Percentiles rank a stretch among this genome's conserved stretches.
These are phyloP conservation scores for Drosophila nasuta DNA, from an alignment of 1,140 invertebrate species.

Conservation along the genomic window DNA sequence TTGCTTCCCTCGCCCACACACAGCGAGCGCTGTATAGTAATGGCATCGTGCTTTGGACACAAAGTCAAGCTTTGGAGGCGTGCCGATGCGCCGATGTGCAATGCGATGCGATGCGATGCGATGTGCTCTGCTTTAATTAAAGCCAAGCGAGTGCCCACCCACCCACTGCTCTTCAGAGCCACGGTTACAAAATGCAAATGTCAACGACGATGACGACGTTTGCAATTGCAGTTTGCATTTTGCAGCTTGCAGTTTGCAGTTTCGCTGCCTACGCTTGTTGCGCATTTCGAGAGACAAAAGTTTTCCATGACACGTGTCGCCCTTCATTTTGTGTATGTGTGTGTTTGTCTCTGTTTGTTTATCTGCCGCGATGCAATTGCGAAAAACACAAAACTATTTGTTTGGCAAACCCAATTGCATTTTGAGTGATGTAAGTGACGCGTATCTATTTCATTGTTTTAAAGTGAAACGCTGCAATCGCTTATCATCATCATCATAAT, in stretches of 20 bases:
- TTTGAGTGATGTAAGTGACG: slow-evolving; percentile 64
- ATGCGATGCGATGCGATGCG: not conserved
- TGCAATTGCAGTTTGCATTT: not conserved
- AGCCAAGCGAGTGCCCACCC: slow-evolving; percentile 6
- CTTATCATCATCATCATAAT: slow-evolving; percentile 9
- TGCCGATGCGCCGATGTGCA: slow-evolving; percentile 56
- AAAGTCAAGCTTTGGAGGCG: slow-evolving; percentile 61
- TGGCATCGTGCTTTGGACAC: slow-evolving; percentile 12
- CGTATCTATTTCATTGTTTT: slow-evolving; percentile 34
- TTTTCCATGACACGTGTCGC: slow-evolving; percentile 57
- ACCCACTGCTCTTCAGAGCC: not conserved
- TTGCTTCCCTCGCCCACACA: slow-evolving; percentile 53
- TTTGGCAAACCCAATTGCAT: slow-evolving; percentile 64
- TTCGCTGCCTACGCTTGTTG: slow-evolving; percentile 56
- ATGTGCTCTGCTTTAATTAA: slow-evolving; percentile 75
- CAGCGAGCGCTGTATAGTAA: slow-evolving; percentile 5
- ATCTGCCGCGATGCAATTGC: slow-evolving; percentile 24
- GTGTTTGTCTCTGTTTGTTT: slow-evolving; percentile 25
- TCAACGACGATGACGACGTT: slow-evolving; percentile 43
- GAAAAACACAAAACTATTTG: slow-evolving; percentile 52
- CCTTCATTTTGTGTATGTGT: slow-evolving; percentile 5
- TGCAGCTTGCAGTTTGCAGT: no score
- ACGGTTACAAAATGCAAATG: slow-evolving; percentile 61
- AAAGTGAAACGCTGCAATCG: slow-evolving; percentile 10
- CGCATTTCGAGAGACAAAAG: slow-evolving; percentile 54